Percentiles rank a stretch among this genome's conserved stretches.
phyloP scores from a whole-genome alignment of 30 jellyfish, hydroid and myxozoan species.

The Aurelia sp. region DNA sequence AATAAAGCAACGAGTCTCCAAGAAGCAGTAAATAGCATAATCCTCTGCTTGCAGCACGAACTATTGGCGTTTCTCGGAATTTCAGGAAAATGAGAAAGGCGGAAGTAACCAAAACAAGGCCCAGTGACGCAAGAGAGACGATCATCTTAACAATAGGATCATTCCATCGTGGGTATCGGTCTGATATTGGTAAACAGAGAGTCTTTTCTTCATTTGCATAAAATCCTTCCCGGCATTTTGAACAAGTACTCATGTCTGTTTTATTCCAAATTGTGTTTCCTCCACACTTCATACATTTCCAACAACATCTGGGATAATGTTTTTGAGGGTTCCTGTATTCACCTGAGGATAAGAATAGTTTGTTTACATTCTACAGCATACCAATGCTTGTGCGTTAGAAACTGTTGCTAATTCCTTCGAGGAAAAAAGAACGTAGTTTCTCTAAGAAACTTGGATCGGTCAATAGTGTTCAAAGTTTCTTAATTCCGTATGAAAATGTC shows the following conservation, averaged over 20 bases:
- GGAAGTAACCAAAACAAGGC: slow-evolving; percentile 13
- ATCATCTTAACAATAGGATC: slow-evolving; percentile 16
- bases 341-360: slow-evolving; percentile 7
- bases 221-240: slow-evolving; percentile 37
- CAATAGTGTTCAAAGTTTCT: too few species aligned
- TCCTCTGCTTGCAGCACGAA: slow-evolving; percentile 75
- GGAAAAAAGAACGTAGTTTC: too few species aligned
- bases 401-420: too few species aligned
- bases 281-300: slow-evolving; percentile 79
- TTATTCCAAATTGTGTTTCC: slow-evolving; percentile 61
- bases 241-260: slow-evolving; percentile 52
- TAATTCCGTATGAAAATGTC: too few species aligned
- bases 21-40: slow-evolving; percentile 63
- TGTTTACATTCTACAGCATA: too few species aligned
- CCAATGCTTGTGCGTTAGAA: too few species aligned
- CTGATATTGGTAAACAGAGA: slow-evolving; percentile 33
- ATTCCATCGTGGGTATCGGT: slow-evolving; percentile 11
- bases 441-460: too few species aligned
- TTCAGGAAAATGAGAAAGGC: slow-evolving; percentile 30
- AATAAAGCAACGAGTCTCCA: slow-evolving; percentile 46
- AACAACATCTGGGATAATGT: slow-evolving; percentile 79
- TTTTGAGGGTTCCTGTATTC: slow-evolving; percentile 25
- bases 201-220: slow-evolving; percentile 40
- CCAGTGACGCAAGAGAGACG: slow-evolving; percentile 32
- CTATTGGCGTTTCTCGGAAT: slow-evolving; percentile 68